Conservation (phyloP, 2,113 vertebrate genomes). For the Anhinga rufa region DNA sequence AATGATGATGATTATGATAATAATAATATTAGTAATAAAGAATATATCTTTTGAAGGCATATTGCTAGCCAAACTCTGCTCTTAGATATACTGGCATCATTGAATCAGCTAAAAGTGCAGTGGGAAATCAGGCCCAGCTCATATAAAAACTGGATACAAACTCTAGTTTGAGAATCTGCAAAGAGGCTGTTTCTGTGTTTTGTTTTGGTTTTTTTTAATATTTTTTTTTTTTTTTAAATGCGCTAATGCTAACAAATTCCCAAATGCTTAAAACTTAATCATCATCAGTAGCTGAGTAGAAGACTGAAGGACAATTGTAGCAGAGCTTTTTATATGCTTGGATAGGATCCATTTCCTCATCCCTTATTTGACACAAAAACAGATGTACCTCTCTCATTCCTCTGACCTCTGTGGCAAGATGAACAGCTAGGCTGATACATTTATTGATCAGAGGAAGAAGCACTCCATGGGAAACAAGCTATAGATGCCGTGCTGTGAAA, state of each 20-base stretch:
- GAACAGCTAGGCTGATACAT: conserved; percentile 56
- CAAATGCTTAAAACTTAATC: conserved; percentile 43
- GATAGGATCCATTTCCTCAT: conserved; percentile 63
- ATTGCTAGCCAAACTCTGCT: neutral
- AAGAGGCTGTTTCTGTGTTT: neutral
- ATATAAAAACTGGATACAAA: neutral
- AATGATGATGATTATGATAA: neutral
- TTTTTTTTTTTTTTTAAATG: neutral
- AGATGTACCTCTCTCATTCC: conserved; percentile 66
- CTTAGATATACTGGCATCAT: neutral
- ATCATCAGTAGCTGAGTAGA: neutral
- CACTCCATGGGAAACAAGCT: conserved; percentile 61
- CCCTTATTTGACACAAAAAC: conserved; percentile 64
- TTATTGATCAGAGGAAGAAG: conserved; percentile 72
- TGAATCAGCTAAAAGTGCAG: neutral
- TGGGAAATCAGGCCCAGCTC: neutral
- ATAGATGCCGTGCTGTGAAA: conserved; percentile 43
- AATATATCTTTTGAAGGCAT: neutral
- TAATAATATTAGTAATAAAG: neutral
- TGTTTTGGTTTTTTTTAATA: neutral
- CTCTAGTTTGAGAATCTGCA: neutral
- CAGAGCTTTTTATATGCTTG: conserved; percentile 48
- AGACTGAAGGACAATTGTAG: conserved; percentile 37
- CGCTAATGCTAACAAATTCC: neutral
- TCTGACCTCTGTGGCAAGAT: conserved; percentile 71